Base-by-base conservation (phyloP, 2,797 vertebrate genomes). In the Anabas testudineus region DNA sequence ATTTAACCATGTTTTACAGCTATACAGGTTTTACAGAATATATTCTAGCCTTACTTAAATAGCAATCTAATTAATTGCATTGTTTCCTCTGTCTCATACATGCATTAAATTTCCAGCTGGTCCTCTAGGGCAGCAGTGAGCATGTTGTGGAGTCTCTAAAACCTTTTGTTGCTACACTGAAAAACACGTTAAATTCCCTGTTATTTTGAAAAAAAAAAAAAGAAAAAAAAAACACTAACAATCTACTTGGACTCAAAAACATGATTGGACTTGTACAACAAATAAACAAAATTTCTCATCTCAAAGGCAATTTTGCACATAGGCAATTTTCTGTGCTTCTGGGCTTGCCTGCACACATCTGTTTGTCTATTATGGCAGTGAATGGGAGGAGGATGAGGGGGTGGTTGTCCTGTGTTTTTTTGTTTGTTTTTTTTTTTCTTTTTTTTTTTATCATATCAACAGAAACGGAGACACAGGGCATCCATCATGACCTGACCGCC, bases 401-500 rank as follows among this genome's bases (percentile, higher is more conserved):
- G 47, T 42, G 60, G 62, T 9, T 45, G 67, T 70, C 36, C 36
- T 74, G n/a, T n/a, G n/a, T n/a, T n/a, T n/a, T n/a, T n/a, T n/a
- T n/a, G n/a, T n/a, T n/a, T n/a, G 55, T 81, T 57, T 90, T 82
- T 88, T 80, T 84, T 16, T 54, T 21, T 15, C 16, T 18, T 28
- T 21, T 83, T 76, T 92, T 87, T 91, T 88, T 89, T 42, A 86
- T 88, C 88, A 90, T 90, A 90, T 93, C 90, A 92, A 91, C 89
- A 87, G 78, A 83, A 83, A 83, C 67, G 21, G 53, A 67, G 76
- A 82, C 79, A 90, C 66, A 62, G 85, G 78, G 84, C 79, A 90
- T 92, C 84, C 87, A 89, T 91, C 89, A 82, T 91, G 91, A 93
- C 91, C 90, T 72, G 71, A 68, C 78, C 88, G 88, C 85, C 88